These are phyloP conservation scores for Bettongia penicillata DNA, from an alignment of 2,113 vertebrate genomes.

Conservation along the genomic window DNA sequence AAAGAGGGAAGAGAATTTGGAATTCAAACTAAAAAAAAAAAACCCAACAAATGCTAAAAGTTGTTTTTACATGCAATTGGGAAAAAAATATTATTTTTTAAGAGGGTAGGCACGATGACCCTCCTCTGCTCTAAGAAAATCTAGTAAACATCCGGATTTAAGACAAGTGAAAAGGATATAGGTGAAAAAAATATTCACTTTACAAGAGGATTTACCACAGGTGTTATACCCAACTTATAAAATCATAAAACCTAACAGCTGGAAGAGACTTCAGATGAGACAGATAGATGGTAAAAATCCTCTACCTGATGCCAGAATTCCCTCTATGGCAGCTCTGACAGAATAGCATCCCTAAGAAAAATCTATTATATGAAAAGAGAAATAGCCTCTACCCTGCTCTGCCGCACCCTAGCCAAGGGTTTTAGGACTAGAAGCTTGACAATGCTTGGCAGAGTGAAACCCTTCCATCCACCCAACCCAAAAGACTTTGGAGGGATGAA, in stretches of 20 bases:
- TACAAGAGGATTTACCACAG: background rate
- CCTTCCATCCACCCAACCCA: background rate
- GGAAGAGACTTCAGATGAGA: background rate
- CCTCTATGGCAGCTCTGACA: background rate
- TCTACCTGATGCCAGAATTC: background rate
- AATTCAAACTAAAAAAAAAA: background rate
- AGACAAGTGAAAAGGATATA: background rate
- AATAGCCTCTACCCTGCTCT: background rate
- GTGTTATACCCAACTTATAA: background rate
- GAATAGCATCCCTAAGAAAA: background rate
- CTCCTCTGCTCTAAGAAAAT: background rate
- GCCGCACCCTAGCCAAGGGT: background rate
- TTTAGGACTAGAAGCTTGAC: background rate
- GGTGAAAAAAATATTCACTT: background rate
- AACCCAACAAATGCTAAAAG: background rate
- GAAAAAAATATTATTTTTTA: background rate
- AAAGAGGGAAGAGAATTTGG: background rate
- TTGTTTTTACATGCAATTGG: background rate
- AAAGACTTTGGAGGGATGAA: background rate
- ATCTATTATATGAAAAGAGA: background rate
- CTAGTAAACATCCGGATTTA: background rate
- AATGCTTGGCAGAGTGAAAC: background rate
- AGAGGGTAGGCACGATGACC: background rate
- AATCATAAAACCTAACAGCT: background rate
- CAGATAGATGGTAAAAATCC: background rate